A percentile compares a stretch with the other conserved stretches of the same genome.
These are phyloP conservation scores for Brachionus plicatilis DNA, from an alignment of 1,140 invertebrate species.

Conservation along the genomic window DNA sequence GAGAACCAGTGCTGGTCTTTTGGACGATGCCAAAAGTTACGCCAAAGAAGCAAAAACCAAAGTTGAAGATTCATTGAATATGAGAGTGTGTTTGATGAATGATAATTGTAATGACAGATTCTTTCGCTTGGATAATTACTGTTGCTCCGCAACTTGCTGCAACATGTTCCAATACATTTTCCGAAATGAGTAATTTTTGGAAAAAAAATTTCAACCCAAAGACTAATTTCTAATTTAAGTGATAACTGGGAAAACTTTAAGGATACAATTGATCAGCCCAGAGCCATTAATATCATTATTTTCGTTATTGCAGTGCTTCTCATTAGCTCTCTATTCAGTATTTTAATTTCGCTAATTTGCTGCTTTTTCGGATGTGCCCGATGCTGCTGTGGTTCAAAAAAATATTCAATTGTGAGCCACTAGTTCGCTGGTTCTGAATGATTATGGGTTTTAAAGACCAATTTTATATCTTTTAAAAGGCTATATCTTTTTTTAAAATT, in stretches of 20 bases:
- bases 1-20: background rate
- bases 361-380: constrained; percentile 11
- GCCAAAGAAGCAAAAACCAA: background rate
- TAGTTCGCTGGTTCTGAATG: background rate
- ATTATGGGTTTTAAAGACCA: background rate
- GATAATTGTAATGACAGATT: constrained; percentile 28
- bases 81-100: background rate
- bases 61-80: background rate
- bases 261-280: constrained; percentile 3
- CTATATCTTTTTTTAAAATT: background rate
- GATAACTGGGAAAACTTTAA: constrained; percentile 29
- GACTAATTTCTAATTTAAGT: background rate
- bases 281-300: constrained; percentile 24
- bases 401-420: constrained; percentile 32
- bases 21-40: background rate
- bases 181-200: background rate
- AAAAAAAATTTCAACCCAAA: background rate
- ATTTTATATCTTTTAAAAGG: background rate
- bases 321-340: constrained; percentile 4
- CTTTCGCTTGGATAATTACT: constrained; percentile 30
- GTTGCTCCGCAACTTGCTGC: background rate
- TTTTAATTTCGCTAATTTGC: constrained; percentile 23
- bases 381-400: constrained; percentile 39
- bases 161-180: constrained; percentile 4
- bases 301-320: constrained; percentile 17